Base-by-base conservation (phyloP, 1,140 invertebrate genomes). In the Platyura marginata region DNA sequence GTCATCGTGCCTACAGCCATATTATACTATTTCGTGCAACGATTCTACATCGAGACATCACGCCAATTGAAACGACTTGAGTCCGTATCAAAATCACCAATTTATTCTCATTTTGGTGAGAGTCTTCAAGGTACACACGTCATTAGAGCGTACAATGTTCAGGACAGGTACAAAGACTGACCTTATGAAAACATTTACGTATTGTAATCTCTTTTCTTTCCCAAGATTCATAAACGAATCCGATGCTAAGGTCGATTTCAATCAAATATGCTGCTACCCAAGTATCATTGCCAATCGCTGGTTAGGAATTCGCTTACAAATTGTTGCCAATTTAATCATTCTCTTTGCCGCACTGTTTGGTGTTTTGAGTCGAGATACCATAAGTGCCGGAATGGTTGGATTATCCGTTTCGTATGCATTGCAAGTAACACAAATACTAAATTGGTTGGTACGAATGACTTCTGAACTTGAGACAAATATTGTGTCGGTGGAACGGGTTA, bases 11-110 rank as follows among this genome's bases (percentile, higher is more conserved):
- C 91, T 6, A 76, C 96, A 51, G 79, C 74, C 33, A 46, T 90
- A 13, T 47, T 95, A 33, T 96, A 96, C 66, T 89, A 89, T 57
- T 78, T 94, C 49, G 77, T 91, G 48, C 78, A 96, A 74, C 76
- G 87, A 48, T 92, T 96, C 66, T 98, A 97, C 61, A 86, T 98
- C 29, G 70, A 78, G 1, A 87, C 92, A 1, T 96, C 92, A 2
- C 65, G 94, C 19, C 94, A 98, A 57, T 60, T 98, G 42, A 97
- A 95, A 67, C 72, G 95, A 36, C 58, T 98, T 20, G 93, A 80
- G 51, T 77, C 77, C 1, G 64, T 73, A 1, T 68, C 67, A 22
- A 55, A 73, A 20, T 79, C 76, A 3, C 77, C 77, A 10, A 75
- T 80, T 40, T 81, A 75, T 54, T 72, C 73, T 5, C 75, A 80